A percentile compares a stretch with the other conserved stretches of the same genome.
phyloP scores from a whole-genome alignment of 1,140 invertebrate species.

The Penaeus chinensis region DNA sequence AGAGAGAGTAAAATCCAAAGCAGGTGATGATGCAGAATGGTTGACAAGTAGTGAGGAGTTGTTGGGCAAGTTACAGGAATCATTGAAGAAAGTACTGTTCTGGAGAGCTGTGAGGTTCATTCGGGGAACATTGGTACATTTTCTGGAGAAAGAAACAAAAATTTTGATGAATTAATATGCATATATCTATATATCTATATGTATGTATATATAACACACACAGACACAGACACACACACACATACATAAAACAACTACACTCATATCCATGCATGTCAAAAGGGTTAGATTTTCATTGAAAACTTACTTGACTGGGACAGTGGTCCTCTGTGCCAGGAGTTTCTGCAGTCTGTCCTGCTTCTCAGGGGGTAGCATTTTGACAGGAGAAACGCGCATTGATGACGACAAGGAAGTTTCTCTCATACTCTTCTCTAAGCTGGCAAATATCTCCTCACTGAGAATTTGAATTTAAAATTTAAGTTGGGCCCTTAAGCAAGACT shows the following conservation, averaged over 20 bases:
- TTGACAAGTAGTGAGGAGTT: background rate
- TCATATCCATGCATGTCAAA: background rate
- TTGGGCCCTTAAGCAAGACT: no score
- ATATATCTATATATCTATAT: no score
- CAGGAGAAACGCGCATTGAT: background rate
- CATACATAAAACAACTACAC: background rate
- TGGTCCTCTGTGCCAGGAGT: slow-evolving; percentile 31
- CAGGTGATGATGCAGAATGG: background rate
- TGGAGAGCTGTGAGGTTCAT: no score
- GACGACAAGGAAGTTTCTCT: slow-evolving; percentile 31
- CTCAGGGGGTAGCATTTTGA: slow-evolving; percentile 46
- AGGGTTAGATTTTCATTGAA: background rate
- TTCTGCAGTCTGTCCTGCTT: slow-evolving; percentile 46
- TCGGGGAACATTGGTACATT: no score
- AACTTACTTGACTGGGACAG: slow-evolving; percentile 44
- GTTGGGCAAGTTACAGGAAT: background rate
- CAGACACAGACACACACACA: no score
- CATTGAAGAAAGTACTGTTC: no score
- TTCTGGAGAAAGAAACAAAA: no score
- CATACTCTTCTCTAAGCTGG: slow-evolving; percentile 31
- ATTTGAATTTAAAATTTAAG: background rate
- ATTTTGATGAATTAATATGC: no score
- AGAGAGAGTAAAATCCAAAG: background rate
- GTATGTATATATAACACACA: no score
- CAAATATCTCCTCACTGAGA: slow-evolving; percentile 47